These are phyloP conservation scores for Reticulitermes lucifugus DNA, from an alignment of 2,888 invertebrate species.

Conservation along the genomic window DNA sequence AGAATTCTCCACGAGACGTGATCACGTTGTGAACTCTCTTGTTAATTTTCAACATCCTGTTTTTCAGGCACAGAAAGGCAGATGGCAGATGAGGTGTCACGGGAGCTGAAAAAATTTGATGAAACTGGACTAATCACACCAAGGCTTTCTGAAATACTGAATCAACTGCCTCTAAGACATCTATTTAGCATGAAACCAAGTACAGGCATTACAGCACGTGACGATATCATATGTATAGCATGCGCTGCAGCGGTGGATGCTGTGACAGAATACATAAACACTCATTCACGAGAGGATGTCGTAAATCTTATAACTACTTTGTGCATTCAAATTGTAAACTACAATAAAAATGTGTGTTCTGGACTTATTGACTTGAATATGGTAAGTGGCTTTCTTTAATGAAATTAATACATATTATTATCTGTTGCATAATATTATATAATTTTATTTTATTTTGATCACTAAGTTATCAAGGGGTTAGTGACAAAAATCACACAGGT, in stretches of 20 bases:
- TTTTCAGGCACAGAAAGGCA: background rate
- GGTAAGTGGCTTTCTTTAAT: slow-evolving; percentile 63
- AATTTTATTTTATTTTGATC: too few relatives aligned
- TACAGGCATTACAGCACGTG: background rate
- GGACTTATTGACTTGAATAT: slow-evolving; percentile 71
- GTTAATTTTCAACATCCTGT: too few relatives aligned
- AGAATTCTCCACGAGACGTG: too few relatives aligned
- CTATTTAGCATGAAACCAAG: background rate
- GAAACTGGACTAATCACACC: background rate
- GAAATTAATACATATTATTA: too few relatives aligned
- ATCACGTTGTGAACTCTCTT: too few relatives aligned
- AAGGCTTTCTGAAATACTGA: background rate
- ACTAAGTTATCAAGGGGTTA: too few relatives aligned
- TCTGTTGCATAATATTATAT: too few relatives aligned
- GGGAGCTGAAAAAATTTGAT: background rate
- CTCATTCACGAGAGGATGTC: background rate
- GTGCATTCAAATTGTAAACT: slow-evolving; percentile 69
- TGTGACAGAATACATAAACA: background rate
- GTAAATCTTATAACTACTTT: slow-evolving; percentile 59
- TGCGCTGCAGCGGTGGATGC: background rate
- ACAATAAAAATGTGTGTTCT: slow-evolving; percentile 70
- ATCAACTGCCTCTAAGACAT: background rate
- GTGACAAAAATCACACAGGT: too few relatives aligned
- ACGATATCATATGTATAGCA: background rate
- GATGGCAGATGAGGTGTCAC: background rate